Percentiles rank a stretch among this genome's conserved stretches.
Conservation (phyloP, 2,888 invertebrate genomes). For the Tipula helvola region DNA sequence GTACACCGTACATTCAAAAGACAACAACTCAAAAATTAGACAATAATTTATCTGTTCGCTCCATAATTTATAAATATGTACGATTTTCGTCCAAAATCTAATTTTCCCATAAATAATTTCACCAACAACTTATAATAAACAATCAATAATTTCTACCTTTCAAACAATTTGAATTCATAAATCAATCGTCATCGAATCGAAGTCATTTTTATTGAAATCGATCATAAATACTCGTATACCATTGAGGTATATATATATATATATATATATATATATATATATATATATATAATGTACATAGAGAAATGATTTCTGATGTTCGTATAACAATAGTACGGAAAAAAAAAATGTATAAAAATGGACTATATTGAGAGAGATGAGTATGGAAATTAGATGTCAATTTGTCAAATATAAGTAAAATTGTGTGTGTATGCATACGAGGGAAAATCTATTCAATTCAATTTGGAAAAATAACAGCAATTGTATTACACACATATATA, state of each 20-base stretch:
- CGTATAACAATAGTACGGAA: background rate
- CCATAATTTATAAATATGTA: background rate
- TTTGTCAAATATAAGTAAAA: conserved; percentile 8
- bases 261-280: background rate
- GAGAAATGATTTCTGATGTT: background rate
- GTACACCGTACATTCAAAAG: background rate
- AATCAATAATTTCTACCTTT: background rate
- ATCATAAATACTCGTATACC: background rate
- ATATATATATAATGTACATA: background rate
- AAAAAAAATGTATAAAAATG: background rate
- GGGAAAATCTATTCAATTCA: background rate
- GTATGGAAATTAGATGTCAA: conserved; percentile 10
- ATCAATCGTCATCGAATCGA: background rate
- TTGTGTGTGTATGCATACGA: background rate
- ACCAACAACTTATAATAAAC: background rate
- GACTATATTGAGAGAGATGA: conserved; percentile 5
- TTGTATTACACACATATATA: background rate
- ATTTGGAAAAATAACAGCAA: conserved; percentile 4
- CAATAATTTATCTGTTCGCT: background rate
- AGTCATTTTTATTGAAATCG: background rate
- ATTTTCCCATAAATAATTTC: background rate
- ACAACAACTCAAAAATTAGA: background rate
- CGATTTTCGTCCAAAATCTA: background rate
- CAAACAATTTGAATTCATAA: background rate
- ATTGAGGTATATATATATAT: background rate